Evolutionary conservation across 2,888 invertebrate genomes (phyloP).

Genomic region (Dioctria linearis): DNA sequence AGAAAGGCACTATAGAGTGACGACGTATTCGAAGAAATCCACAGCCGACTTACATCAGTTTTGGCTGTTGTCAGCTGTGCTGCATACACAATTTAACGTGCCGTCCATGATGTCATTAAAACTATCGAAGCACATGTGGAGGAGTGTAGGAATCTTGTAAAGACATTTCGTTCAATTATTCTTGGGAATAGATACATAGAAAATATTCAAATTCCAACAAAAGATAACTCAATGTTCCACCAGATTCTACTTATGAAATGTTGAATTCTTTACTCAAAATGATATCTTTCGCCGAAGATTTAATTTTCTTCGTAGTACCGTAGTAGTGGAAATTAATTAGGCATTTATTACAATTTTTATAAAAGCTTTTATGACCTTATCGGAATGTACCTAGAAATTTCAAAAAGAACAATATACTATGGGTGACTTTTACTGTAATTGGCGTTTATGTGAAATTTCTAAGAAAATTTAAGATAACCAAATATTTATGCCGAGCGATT

Average conservation of each 20-base stretch:
- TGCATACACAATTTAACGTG: slow-evolving; percentile 32
- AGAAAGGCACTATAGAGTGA: no score
- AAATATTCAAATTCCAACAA: not conserved
- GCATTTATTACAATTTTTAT: slow-evolving; percentile 18
- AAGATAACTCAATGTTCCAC: slow-evolving; percentile 6
- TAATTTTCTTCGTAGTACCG: not conserved
- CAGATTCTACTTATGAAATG: slow-evolving; percentile 18
- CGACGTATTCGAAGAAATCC: no score
- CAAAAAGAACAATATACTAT: slow-evolving; percentile 10
- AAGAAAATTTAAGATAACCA: slow-evolving; percentile 3
- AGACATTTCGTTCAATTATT: not conserved
- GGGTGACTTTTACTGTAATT: not conserved
- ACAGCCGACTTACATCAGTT: no score
- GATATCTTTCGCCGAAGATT: not conserved
- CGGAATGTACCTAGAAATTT: slow-evolving; percentile 5
- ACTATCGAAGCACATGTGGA: slow-evolving; percentile 14
- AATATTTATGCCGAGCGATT: slow-evolving; percentile 10
- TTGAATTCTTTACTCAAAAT: slow-evolving; percentile 24
- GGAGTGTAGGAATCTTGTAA: slow-evolving; percentile 27
- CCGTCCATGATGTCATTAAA: slow-evolving; percentile 35
- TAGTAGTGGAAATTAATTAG: slow-evolving; percentile 12
- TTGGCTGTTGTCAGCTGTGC: slow-evolving; percentile 34
- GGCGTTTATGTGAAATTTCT: slow-evolving; percentile 18
- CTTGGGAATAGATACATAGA: not conserved
- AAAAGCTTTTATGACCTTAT: slow-evolving; percentile 19